These are phyloP conservation scores for Heterodera carotae DNA, from an alignment of 1,140 invertebrate species.

Conservation along the genomic window DNA sequence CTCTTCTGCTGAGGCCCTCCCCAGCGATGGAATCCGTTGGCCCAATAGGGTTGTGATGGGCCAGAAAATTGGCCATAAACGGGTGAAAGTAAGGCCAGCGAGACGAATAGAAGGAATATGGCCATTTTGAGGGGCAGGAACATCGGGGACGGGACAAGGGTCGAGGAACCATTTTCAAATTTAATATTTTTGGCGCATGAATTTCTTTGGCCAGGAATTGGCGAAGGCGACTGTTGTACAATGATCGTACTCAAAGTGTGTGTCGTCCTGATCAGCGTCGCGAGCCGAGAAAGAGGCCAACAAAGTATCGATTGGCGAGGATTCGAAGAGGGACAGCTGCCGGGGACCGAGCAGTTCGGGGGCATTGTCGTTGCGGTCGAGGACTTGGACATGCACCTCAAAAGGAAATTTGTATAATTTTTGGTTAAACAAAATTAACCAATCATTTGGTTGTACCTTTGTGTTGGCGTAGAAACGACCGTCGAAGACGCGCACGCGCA, in stretches of 20 bases:
- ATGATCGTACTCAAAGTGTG: constrained; percentile 41
- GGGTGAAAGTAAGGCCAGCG: background rate
- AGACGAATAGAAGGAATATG: background rate
- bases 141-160: background rate
- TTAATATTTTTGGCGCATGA: background rate
- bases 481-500: constrained; percentile 67
- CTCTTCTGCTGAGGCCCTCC: constrained; percentile 26
- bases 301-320: constrained; percentile 21
- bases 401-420: constrained; percentile 8
- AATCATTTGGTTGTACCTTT: constrained; percentile 72
- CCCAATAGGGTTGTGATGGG: background rate
- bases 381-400: constrained; percentile 85
- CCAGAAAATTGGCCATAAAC: constrained; percentile 9
- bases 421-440: background rate
- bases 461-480: constrained; percentile 76
- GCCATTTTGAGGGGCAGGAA: constrained; percentile 8
- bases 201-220: background rate
- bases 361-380: constrained; percentile 90
- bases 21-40: constrained; percentile 22
- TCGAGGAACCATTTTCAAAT: background rate
- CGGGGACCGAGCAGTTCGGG: constrained; percentile 74
- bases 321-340: constrained; percentile 45
- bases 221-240: background rate
- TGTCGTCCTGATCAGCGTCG: constrained; percentile 49
- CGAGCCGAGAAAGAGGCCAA: constrained; percentile 47